Evolutionary conservation across 2,888 invertebrate species (phyloP).

Genomic region (Drosophila atripex): DNA sequence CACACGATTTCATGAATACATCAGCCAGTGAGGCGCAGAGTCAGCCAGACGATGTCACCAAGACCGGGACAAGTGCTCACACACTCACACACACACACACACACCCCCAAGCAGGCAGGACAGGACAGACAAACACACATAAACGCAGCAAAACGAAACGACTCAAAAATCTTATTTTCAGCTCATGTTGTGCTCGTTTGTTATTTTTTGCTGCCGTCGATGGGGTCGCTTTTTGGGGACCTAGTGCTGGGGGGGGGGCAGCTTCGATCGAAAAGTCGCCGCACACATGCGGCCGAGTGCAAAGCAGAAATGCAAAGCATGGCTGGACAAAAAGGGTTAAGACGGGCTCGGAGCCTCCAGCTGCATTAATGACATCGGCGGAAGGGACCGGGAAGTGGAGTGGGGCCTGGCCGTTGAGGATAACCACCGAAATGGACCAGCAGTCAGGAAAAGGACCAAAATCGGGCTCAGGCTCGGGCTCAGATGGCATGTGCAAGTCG

Average conservation of each 20-base stretch:
- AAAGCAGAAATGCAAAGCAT: conserved; percentile 56
- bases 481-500: conserved; percentile 65
- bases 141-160: conserved; percentile 78
- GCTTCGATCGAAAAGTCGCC: conserved; percentile 34
- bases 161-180: conserved; percentile 80
- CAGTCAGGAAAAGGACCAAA: conserved; percentile 12
- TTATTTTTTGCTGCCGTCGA: conserved; percentile 62
- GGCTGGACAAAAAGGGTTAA: conserved; percentile 40
- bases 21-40: conserved; percentile 77
- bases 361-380: conserved; percentile 74
- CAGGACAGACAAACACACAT: conserved; percentile 47
- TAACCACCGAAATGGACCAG: conserved; percentile 2
- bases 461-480: conserved; percentile 4
- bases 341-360: conserved; percentile 41
- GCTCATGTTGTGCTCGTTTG: conserved; percentile 77
- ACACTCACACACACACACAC: neutral
- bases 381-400: neutral
- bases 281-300: conserved; percentile 64
- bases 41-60: conserved; percentile 53
- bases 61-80: conserved; percentile 33
- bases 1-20: conserved; percentile 84
- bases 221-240: too few relatives aligned
- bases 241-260: too few relatives aligned
- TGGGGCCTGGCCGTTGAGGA: neutral
- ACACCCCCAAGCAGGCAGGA: too few relatives aligned